Conservation (phyloP, 2,113 vertebrate genomes). For the Montifringilla adamsi region DNA sequence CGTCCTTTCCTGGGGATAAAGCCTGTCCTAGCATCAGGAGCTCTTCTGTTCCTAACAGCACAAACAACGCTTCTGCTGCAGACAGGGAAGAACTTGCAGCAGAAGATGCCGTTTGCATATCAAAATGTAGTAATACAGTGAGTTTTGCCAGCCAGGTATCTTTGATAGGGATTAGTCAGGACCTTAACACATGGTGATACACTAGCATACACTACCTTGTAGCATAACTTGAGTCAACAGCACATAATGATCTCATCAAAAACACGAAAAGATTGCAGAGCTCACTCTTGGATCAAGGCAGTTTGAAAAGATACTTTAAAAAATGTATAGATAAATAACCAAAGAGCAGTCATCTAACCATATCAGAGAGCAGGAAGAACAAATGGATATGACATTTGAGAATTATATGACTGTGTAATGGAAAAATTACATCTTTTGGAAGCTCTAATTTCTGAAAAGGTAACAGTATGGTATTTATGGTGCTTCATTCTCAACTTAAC, state of each 20-base stretch:
- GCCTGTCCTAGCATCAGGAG: background rate
- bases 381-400: background rate
- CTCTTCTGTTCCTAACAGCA: background rate
- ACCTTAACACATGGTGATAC: background rate
- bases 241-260: background rate
- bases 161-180: background rate
- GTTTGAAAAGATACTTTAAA: background rate
- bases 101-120: background rate
- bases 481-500: background rate
- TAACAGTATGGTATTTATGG: background rate
- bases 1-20: background rate
- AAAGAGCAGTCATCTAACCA: background rate
- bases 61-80: background rate
- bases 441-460: background rate
- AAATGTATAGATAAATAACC: background rate
- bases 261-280: background rate
- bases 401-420: background rate
- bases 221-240: background rate
- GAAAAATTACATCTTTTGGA: background rate
- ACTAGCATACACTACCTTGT: background rate
- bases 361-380: background rate
- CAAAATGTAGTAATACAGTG: background rate
- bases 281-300: background rate
- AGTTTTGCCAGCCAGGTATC: background rate
- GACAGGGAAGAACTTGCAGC: background rate